Evolutionary conservation across 2,888 invertebrate species (phyloP).

Genomic region (Drosophila kokeensis): DNA sequence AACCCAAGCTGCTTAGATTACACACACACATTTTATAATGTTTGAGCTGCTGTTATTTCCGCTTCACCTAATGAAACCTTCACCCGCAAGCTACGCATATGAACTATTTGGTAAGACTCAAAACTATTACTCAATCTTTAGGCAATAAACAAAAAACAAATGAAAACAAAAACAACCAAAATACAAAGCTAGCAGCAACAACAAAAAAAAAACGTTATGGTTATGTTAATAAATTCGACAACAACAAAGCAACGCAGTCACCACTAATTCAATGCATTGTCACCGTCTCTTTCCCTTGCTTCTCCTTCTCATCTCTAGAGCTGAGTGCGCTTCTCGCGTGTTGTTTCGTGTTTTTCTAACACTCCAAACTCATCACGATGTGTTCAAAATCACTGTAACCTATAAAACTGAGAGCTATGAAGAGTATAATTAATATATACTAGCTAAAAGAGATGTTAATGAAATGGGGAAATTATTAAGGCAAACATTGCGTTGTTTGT

Average conservation of each 20-base stretch:
- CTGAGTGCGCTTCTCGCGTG: slow-evolving; percentile 2
- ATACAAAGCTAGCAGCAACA: background rate
- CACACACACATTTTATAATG: background rate
- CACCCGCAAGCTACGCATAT: slow-evolving; percentile 29
- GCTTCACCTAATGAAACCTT: slow-evolving; percentile 40
- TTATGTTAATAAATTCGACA: slow-evolving; percentile 56
- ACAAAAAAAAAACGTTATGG: slow-evolving; percentile 25
- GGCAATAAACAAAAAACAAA: slow-evolving; percentile 32
- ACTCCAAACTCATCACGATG: slow-evolving; percentile 1
- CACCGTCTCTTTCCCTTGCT: slow-evolving; percentile 10
- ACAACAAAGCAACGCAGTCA: slow-evolving; percentile 49
- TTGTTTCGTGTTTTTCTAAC: background rate
- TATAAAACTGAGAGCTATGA: background rate
- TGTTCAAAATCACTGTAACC: background rate
- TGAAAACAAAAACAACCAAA: slow-evolving; percentile 10
- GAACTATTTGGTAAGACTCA: slow-evolving; percentile 50
- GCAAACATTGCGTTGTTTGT: background rate
- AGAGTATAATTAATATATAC: background rate
- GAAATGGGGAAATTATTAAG: background rate
- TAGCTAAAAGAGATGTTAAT: background rate
- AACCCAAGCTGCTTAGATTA: background rate
- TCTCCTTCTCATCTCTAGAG: background rate
- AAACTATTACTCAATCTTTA: slow-evolving; percentile 46
- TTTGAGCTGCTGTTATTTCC: slow-evolving; percentile 33
- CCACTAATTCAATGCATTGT: slow-evolving; percentile 49